Percentiles rank a stretch among this genome's conserved stretches.
Evolutionary conservation across 2,797 vertebrate genomes (phyloP).

Genomic region (Enteromius unitaeniatus): DNA sequence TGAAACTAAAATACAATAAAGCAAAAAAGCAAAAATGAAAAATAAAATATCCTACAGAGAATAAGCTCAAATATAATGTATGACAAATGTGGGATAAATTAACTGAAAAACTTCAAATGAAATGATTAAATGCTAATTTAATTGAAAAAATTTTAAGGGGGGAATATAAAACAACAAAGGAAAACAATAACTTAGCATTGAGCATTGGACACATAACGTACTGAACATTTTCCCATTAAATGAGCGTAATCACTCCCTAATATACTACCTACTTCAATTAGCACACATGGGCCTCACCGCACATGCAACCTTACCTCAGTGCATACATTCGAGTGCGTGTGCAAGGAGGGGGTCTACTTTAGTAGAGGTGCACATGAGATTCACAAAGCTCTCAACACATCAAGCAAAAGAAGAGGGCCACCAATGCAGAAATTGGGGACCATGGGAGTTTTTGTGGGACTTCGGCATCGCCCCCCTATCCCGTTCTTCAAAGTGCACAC

Average conservation of each 20-base stretch:
- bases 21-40: no score
- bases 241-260: not conserved
- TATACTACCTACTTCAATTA: not conserved
- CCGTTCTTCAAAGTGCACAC: slow-evolving; percentile 55
- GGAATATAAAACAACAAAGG: not conserved
- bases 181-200: not conserved
- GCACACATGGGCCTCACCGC: slow-evolving; percentile 31
- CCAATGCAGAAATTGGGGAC: slow-evolving; percentile 58
- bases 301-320: slow-evolving; percentile 19
- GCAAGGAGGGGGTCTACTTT: slow-evolving; percentile 45
- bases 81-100: no score
- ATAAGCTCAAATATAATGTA: not conserved
- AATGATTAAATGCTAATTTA: not conserved
- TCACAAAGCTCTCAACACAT: slow-evolving; percentile 55
- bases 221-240: not conserved
- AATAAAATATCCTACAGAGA: not conserved
- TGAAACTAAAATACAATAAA: not conserved
- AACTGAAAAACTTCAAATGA: not conserved
- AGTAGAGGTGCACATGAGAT: slow-evolving; percentile 51
- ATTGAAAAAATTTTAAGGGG: not conserved
- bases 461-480: slow-evolving; percentile 43
- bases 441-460: slow-evolving; percentile 55
- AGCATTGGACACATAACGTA: not conserved
- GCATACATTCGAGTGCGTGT: slow-evolving; percentile 2
- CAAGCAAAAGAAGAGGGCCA: slow-evolving; percentile 53